Evolutionary conservation across 2,888 invertebrate species (phyloP).

Genomic region (Zaprionus bogoriensis): DNA sequence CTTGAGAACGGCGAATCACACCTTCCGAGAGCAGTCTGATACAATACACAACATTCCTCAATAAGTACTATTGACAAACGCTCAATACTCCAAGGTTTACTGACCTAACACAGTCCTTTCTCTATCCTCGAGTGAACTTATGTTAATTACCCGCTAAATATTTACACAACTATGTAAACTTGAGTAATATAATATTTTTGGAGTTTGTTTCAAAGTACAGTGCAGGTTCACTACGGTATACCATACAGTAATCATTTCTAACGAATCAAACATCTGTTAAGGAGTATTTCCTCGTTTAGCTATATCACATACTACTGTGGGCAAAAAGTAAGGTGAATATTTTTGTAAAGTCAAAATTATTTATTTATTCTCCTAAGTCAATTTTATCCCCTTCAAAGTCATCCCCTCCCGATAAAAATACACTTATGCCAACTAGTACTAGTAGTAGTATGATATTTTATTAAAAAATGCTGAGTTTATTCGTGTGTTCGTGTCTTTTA

Average conservation of each 20-base stretch:
- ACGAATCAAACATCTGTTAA: not conserved
- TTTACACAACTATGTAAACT: conserved; percentile 43
- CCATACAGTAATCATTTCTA: not conserved
- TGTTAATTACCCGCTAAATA: conserved; percentile 59
- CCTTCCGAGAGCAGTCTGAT: not conserved
- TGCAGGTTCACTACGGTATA: not conserved
- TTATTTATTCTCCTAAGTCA: too few species aligned
- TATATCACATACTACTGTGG: too few species aligned
- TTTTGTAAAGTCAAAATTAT: too few species aligned
- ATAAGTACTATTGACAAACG: conserved; percentile 18
- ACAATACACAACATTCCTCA: conserved; percentile 6
- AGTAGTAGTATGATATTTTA: too few species aligned
- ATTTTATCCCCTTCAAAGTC: too few species aligned
- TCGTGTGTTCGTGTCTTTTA: not conserved
- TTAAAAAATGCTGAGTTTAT: too few species aligned
- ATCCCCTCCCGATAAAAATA: too few species aligned
- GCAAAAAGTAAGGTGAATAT: too few species aligned
- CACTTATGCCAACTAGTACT: too few species aligned
- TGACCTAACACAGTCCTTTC: conserved; percentile 42
- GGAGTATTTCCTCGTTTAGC: too few species aligned
- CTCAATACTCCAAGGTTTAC: conserved; percentile 34
- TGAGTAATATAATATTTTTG: conserved; percentile 1
- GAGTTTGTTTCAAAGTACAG: not conserved
- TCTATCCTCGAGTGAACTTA: conserved; percentile 6
- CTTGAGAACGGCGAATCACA: conserved; percentile 1